Percentiles rank a stretch among this genome's conserved stretches.
Conservation (phyloP, 2,888 invertebrate species). For the Scaeva pyrastri region DNA sequence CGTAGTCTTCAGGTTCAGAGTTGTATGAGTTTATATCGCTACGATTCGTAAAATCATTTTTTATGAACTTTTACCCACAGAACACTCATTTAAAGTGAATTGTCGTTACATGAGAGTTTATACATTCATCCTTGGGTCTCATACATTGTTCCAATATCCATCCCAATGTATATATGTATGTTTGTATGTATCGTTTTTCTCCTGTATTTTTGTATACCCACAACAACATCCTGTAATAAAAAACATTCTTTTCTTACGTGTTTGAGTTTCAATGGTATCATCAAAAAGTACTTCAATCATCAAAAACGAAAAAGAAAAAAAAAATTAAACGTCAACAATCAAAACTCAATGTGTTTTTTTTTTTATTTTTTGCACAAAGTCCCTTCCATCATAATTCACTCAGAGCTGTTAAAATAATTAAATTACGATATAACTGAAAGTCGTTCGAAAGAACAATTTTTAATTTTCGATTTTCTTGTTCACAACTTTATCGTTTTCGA, state of each 20-base stretch:
- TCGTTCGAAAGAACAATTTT: too few species aligned
- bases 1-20: constrained; percentile 15
- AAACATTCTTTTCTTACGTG: neutral
- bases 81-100: constrained; percentile 55
- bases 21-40: neutral
- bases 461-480: too few species aligned
- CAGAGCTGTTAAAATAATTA: constrained; percentile 28
- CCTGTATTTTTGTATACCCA: neutral
- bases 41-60: constrained; percentile 27
- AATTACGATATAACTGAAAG: too few species aligned
- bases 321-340: constrained; percentile 69
- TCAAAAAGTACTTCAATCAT: constrained; percentile 63
- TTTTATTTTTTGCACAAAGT: constrained; percentile 13
- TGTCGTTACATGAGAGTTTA: constrained; percentile 27
- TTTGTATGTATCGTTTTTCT: too few species aligned
- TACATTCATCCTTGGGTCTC: constrained; percentile 13
- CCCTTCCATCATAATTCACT: constrained; percentile 1
- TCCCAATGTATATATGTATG: constrained; percentile 13
- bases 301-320: neutral
- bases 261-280: constrained; percentile 48
- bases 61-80: constrained; percentile 34
- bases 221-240: constrained; percentile 1
- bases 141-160: constrained; percentile 33
- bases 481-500: too few species aligned
- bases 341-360: constrained; percentile 42